Conservation (phyloP, 2,797 vertebrate genomes). For the Linurgus olivaceus region DNA sequence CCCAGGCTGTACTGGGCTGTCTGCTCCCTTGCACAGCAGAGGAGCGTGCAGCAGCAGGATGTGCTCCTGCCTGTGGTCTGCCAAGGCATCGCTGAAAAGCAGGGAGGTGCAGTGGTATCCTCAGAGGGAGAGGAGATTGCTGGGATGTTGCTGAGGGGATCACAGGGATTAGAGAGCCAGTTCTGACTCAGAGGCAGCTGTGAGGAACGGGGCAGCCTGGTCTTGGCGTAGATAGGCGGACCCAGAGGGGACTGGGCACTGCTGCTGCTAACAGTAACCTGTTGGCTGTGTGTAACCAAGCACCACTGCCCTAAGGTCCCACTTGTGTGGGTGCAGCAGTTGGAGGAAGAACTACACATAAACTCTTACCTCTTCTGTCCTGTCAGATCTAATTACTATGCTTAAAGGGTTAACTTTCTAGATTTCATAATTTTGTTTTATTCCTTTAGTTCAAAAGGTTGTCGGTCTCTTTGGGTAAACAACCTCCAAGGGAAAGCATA, state of each 20-base stretch:
- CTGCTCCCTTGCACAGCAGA: background rate
- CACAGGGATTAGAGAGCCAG: background rate
- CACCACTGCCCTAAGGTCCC: rapidly evolving
- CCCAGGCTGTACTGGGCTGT: background rate
- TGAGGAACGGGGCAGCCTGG: background rate
- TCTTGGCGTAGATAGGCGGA: background rate
- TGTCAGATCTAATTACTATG: background rate
- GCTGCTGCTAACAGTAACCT: background rate
- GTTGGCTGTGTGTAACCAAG: background rate
- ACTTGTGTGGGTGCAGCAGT: background rate
- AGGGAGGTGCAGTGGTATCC: background rate
- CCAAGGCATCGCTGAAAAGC: background rate
- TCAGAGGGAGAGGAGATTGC: background rate
- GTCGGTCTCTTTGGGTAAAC: background rate
- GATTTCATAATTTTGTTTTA: background rate
- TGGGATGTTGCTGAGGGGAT: background rate
- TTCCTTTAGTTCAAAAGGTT: background rate
- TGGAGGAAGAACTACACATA: background rate
- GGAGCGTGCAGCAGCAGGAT: background rate
- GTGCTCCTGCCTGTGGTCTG: background rate
- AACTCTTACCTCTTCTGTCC: background rate
- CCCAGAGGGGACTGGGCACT: too few relatives aligned
- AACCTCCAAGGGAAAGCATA: background rate
- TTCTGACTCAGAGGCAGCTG: rapidly evolving
- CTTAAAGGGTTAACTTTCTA: background rate